These are phyloP conservation scores for Beris morrisii DNA, from an alignment of 2,888 invertebrate species.

Conservation along the genomic window DNA sequence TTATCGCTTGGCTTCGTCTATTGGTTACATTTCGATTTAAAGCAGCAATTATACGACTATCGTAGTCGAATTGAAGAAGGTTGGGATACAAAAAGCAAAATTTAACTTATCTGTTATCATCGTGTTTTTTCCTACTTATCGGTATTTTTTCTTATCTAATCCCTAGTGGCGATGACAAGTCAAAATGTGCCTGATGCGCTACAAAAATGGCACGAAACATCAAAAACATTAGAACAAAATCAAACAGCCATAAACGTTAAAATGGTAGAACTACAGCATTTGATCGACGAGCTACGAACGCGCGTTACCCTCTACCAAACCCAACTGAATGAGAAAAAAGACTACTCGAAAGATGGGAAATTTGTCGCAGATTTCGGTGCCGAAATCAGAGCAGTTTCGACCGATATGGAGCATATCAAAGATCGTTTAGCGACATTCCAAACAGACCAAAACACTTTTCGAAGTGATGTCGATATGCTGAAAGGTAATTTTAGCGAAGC, in stretches of 20 bases:
- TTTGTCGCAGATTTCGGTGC: constrained; percentile 54
- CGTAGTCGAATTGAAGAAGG: constrained; percentile 55
- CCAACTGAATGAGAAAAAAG: constrained; percentile 47
- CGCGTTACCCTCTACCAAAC: constrained; percentile 53
- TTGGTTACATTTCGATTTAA: constrained; percentile 55
- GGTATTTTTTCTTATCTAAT: neutral
- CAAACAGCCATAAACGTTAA: constrained; percentile 64
- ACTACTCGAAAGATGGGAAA: constrained; percentile 51
- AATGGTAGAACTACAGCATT: constrained; percentile 61
- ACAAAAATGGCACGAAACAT: constrained; percentile 71
- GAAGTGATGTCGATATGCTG: constrained; percentile 44
- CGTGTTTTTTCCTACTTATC: too few relatives aligned
- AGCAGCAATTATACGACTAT: constrained; percentile 53
- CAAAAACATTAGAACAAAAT: constrained; percentile 68
- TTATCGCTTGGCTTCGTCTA: constrained; percentile 51
- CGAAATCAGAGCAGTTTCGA: constrained; percentile 52
- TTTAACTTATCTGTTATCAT: too few relatives aligned
- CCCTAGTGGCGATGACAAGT: constrained; percentile 67
- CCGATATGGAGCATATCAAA: constrained; percentile 51
- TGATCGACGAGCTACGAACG: constrained; percentile 59
- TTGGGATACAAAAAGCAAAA: constrained; percentile 39
- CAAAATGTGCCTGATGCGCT: constrained; percentile 70
- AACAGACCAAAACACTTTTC: constrained; percentile 46
- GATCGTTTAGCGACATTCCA: constrained; percentile 49
- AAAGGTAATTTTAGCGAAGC: constrained; percentile 46